Evolutionary conservation across 2,797 vertebrate species (phyloP), one percentile per base, ranked within the genome.

Genomic region (Coranthus polyacanthus): DNA sequence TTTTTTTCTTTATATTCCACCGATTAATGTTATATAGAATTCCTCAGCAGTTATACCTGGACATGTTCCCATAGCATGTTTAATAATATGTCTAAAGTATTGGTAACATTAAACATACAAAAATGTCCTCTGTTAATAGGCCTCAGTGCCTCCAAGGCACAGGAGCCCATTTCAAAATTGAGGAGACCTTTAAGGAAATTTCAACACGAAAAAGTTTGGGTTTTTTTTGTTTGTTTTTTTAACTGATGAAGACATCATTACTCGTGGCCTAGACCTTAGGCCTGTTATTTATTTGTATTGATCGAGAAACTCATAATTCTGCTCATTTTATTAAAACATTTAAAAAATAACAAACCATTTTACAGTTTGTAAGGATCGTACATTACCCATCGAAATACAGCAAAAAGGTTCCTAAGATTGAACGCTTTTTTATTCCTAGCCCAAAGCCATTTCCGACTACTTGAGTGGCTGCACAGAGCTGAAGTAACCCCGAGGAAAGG

Each of bases 401-500:
- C 20, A 50, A 59, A 75, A 52, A 29, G 21, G 6, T 60, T 73
- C 22, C 16, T 32, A 18, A n/a, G 12, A 58, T 57, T 62, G 43
- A 20, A 70, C 24, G 29, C n/a, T 62, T 60, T 61, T 78, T 71
- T 15, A 53, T 39, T 70, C 38, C 12, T 50, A 20, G 69, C 74
- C 53, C 41, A 50, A 50, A 65, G 66, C 65, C 21, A 49, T 75
- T 69, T 62, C 17, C 8, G 6, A 65, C 38, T 78, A 42, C 54
- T 74, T 54, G 47, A 82, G 73, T 68, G 64, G 57, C 49, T 70
- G 39, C 44, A 56, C 17, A 56, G 34, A 69, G 64, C 34, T 69
- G 60, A 67, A 70, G 36, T 52, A 65, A 76, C 80, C 79, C 70
- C 17, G 36, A 74, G 47, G 72, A 79, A 66, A 60, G 68, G 47